A percentile compares a stretch with the other conserved stretches of the same genome.
phyloP scores from a whole-genome alignment of 2,888 invertebrate genomes.

The Tachystola acroxantha region DNA sequence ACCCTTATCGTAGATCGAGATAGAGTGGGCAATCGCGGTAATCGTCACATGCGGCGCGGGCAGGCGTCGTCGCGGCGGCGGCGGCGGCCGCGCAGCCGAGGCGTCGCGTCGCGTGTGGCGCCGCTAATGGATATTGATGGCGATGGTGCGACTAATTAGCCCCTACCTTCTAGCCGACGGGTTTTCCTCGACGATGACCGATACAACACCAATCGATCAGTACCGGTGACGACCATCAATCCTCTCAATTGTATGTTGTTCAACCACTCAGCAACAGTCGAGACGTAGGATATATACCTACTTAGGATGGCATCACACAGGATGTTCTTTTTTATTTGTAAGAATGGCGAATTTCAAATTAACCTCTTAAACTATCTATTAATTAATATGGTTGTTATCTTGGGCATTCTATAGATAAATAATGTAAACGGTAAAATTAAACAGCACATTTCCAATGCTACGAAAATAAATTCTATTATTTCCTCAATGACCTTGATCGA shows the following conservation, averaged over 20 bases:
- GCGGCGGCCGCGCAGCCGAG: constrained; percentile 22
- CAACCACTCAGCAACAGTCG: constrained; percentile 27
- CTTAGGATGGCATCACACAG: constrained; percentile 31
- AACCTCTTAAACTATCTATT: no score
- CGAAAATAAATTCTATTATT: no score
- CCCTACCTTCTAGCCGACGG: constrained; percentile 40
- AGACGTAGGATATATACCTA: constrained; percentile 14
- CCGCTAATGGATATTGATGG: constrained; percentile 76
- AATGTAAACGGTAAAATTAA: no score
- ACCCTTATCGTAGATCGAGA: constrained; percentile 49
- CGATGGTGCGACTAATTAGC: constrained; percentile 69
- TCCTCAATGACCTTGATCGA: no score
- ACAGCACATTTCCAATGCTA: no score
- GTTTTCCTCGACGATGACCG: constrained; percentile 37
- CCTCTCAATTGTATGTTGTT: constrained; percentile 33
- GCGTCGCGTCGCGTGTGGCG: constrained; percentile 65
- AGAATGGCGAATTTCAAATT: no score
- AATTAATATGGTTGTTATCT: no score
- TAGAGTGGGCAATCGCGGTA: constrained; percentile 46
- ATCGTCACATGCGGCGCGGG: constrained; percentile 32
- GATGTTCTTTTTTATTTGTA: not conserved
- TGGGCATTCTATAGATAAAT: no score
- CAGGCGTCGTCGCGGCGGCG: constrained; percentile 25
- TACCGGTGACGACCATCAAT: constrained; percentile 41
- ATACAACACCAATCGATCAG: constrained; percentile 39